Conservation (phyloP, 2,888 invertebrate species). For the Phalangium opilio region DNA sequence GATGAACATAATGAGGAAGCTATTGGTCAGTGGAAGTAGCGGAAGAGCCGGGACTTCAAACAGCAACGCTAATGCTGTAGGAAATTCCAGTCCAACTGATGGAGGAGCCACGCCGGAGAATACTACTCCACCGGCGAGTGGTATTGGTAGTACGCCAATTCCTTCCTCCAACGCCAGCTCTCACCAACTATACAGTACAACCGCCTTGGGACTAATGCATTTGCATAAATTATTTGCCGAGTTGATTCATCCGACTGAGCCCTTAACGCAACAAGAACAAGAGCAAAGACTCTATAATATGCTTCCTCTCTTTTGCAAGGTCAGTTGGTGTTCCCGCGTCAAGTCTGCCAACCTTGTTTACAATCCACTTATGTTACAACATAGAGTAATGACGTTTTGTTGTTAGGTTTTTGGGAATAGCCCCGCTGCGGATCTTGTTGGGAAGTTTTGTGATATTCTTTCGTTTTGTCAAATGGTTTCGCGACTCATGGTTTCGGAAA, state of each 20-base stretch:
- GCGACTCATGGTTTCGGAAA: conserved; percentile 90
- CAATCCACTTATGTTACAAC: too few species aligned
- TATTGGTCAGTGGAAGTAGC: conserved; percentile 41
- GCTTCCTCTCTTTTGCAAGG: conserved; percentile 95
- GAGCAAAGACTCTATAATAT: conserved; percentile 92
- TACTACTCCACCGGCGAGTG: not conserved
- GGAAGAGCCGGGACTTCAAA: conserved; percentile 34
- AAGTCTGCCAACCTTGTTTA: not conserved
- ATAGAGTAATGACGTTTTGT: too few species aligned
- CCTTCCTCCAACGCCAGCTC: conserved; percentile 15
- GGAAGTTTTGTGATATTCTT: conserved; percentile 90
- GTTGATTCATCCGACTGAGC: conserved; percentile 73
- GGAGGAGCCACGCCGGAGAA: too few species aligned
- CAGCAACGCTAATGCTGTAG: conserved; percentile 29
- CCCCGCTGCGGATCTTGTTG: conserved; percentile 88
- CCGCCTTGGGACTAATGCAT: conserved; percentile 86
- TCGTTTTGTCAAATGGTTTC: conserved; percentile 91
- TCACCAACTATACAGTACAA: conserved; percentile 24
- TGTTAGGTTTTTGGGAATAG: conserved; percentile 77
- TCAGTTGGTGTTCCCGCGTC: conserved; percentile 34
- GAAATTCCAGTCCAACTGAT: too few species aligned
- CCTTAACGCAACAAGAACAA: conserved; percentile 59
- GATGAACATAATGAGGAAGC: conserved; percentile 87
- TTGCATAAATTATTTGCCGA: conserved; percentile 90
- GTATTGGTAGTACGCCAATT: conserved; percentile 8